phyloP scores from a whole-genome alignment of 1,140 invertebrate species.

The Globodera rostochiensis region DNA sequence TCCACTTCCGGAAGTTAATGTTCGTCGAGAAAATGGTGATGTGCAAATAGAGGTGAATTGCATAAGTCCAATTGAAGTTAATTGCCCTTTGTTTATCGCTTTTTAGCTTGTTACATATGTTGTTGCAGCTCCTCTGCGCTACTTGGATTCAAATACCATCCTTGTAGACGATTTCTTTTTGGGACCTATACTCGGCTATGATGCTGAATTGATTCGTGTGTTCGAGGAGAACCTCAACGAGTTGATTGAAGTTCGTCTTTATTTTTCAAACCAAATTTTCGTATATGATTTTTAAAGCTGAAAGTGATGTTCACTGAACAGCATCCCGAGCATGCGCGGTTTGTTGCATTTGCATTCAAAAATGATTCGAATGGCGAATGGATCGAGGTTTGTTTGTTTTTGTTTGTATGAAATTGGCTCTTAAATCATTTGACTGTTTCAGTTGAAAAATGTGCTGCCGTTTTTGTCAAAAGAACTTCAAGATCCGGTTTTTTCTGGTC shows the following conservation, averaged over 20 bases:
- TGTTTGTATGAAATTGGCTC: not conserved
- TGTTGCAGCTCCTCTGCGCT: conserved; percentile 2
- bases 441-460: not conserved
- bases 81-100: not conserved
- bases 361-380: not conserved
- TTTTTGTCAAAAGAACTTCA: not conserved
- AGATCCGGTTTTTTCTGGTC: too few relatives aligned
- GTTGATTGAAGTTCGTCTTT: conserved; percentile 1
- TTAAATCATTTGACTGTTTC: not conserved
- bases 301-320: not conserved
- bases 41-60: not conserved
- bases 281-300: not conserved
- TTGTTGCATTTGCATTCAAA: not conserved
- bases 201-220: conserved; percentile 6
- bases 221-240: not conserved
- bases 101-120: not conserved
- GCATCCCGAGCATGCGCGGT: not conserved
- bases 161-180: conserved; percentile 1
- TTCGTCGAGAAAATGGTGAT: not conserved
- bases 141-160: not conserved
- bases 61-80: not conserved
- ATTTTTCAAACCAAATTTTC: not conserved
- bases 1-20: not conserved
- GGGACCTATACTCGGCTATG: conserved; percentile 8
- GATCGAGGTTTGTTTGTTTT: not conserved